Percentiles rank a stretch among this genome's conserved stretches.
phyloP scores from a whole-genome alignment of 2,113 vertebrate genomes.

The Microcebus lehilahytsara region DNA sequence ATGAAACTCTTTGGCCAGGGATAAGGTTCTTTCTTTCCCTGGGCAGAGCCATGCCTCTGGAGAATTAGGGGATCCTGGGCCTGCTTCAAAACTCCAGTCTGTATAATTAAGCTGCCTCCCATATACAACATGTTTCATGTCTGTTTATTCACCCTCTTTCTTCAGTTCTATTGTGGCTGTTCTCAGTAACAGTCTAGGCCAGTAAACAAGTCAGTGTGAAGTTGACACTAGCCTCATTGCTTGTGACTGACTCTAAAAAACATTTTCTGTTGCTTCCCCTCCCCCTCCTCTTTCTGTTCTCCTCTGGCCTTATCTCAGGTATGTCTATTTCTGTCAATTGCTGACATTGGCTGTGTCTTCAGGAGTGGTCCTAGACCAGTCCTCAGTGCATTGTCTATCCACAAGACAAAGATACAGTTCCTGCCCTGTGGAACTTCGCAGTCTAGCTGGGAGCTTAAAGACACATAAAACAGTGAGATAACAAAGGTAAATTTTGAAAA shows the following conservation, averaged over 20 bases:
- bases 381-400: not conserved
- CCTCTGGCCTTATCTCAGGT: not conserved
- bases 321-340: constrained; percentile 22
- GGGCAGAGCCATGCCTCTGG: not conserved
- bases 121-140: not conserved
- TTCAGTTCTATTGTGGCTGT: not conserved
- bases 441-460: not conserved
- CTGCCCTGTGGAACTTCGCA: not conserved
- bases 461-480: not conserved
- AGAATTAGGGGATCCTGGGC: not conserved
- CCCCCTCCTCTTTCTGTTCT: not conserved
- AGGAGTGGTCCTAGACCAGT: not conserved
- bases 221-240: constrained; percentile 9
- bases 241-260: constrained; percentile 32
- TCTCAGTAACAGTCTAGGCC: constrained; percentile 11
- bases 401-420: not conserved
- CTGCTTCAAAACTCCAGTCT: constrained; percentile 21
- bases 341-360: not conserved
- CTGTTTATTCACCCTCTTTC: not conserved
- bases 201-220: constrained; percentile 38
- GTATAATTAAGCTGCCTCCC: constrained; percentile 8
- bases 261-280: not conserved
- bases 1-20: constrained; percentile 5
- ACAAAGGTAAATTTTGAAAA: not conserved
- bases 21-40: constrained; percentile 13